These are phyloP conservation scores for Melinaea menophilus DNA, from an alignment of 2,888 invertebrate genomes.

Conservation along the genomic window DNA sequence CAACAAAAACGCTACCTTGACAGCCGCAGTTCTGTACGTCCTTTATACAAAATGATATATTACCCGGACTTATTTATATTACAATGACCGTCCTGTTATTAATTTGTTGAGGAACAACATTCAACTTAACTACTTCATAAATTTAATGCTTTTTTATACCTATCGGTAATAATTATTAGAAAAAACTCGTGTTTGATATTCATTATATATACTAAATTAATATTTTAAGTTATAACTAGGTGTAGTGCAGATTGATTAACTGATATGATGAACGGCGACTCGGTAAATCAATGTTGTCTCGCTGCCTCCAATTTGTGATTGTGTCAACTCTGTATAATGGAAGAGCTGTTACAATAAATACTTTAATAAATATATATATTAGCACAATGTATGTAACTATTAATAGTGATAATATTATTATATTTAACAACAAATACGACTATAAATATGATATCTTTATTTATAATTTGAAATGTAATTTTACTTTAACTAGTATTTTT, in stretches of 20 bases:
- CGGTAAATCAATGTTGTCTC: slow-evolving; percentile 50
- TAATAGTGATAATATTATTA: too few species aligned
- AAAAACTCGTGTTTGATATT: too few species aligned
- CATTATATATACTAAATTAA: too few species aligned
- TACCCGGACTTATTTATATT: slow-evolving; percentile 34
- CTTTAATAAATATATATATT: neutral
- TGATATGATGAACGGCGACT: slow-evolving; percentile 39
- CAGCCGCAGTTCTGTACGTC: slow-evolving; percentile 49
- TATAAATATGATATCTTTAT: too few species aligned
- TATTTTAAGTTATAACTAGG: too few species aligned
- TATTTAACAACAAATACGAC: too few species aligned
- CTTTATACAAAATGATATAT: slow-evolving; percentile 53
- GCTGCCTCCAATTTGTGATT: slow-evolving; percentile 43
- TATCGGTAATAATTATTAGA: too few species aligned
- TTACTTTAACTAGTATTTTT: too few species aligned
- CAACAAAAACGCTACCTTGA: slow-evolving; percentile 40
- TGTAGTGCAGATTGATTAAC: slow-evolving; percentile 4
- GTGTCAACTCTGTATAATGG: slow-evolving; percentile 24
- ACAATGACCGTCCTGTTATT: slow-evolving; percentile 23
- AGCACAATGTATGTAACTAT: too few species aligned
- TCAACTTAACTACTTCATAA: neutral
- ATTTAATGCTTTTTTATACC: neutral
- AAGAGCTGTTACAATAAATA: slow-evolving; percentile 27
- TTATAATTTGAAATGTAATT: too few species aligned
- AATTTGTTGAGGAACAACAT: slow-evolving; percentile 15